Evolutionary conservation across 2,797 vertebrate species (phyloP), one percentile per base, ranked within the genome.

Genomic region (Picus viridis): DNA sequence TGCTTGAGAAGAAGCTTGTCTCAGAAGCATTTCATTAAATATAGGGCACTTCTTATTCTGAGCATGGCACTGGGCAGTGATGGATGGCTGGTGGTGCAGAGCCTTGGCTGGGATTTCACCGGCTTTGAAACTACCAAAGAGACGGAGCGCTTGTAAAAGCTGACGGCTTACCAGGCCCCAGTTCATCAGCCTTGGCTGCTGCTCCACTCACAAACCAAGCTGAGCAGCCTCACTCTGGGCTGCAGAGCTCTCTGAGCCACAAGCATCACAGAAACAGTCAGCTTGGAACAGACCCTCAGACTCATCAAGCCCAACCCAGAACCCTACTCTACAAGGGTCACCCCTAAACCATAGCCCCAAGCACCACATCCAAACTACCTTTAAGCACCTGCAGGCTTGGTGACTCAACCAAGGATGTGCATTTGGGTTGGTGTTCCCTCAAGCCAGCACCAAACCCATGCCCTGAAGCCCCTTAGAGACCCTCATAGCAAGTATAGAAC

Each of bases 401-500:
- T 16, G 41, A 43, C 41, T 43, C 41, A 43, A 43, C 41, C 1
- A 2, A 54, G 36, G 36, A 7, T 2, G 0, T 1, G 1, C 1
- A 8, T 15, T n/a, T 36, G 36, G 68, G 5, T 19, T 51, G 19
- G 8, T 6, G 29, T 12, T 41, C 11, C 61, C 53, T 34, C 32
- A 68, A 65, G 47, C 27, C 45, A 7, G 16, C 2, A 32, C 10
- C 18, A 32, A 64, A 4, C 34, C n/a, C 3, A 0, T 36, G 30
- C 6, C 9, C 3, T 27, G 4, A 14, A 34, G 41, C 51, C 34
- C 36, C 71, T 18, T 51, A 10, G 51, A 47, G 23, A 24, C 16
- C 13, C n/a, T 1, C 53, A 0, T 6, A 11, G 30, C 14, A 7
- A 43, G 26, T n/a, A 34, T 0, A 0, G 43, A 64, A 41, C 19